These are phyloP conservation scores for Cephus pygmeus DNA, from an alignment of 2,888 invertebrate species.

Conservation along the genomic window DNA sequence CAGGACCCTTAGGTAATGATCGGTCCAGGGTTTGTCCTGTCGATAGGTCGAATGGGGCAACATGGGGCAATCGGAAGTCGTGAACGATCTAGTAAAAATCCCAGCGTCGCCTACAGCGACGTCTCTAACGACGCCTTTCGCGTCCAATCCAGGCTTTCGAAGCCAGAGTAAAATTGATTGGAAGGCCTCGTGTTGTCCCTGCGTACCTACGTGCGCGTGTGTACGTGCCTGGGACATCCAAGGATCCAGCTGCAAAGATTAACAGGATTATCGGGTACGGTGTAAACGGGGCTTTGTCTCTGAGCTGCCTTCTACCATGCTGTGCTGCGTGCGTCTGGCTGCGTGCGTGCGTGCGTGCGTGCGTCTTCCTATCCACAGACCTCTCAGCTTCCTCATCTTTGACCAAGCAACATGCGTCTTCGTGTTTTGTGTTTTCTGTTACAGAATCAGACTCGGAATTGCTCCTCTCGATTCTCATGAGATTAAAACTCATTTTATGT, in stretches of 20 bases:
- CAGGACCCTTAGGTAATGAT: not conserved
- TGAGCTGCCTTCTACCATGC: no score
- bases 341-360: not conserved
- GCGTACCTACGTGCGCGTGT: not conserved
- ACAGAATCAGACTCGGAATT: not conserved
- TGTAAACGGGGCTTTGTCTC: not conserved
- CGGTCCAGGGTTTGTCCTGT: not conserved
- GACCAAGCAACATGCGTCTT: no score
- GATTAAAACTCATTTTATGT: not conserved
- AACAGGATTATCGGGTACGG: not conserved
- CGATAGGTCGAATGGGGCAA: not conserved
- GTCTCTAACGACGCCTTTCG: not conserved
- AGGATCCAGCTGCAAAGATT: not conserved
- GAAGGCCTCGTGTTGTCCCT: no score
- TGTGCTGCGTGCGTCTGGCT: no score
- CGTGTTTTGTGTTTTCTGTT: no score
- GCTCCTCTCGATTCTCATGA: not conserved
- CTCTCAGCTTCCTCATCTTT: not conserved
- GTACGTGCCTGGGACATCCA: not conserved
- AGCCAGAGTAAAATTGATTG: not conserved
- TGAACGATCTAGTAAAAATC: not conserved
- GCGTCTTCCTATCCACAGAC: not conserved
- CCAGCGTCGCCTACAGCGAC: not conserved
- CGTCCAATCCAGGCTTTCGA: not conserved
- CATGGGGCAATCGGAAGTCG: not conserved